phyloP scores from a whole-genome alignment of 2,113 vertebrate species.

The Tinamus guttatus region DNA sequence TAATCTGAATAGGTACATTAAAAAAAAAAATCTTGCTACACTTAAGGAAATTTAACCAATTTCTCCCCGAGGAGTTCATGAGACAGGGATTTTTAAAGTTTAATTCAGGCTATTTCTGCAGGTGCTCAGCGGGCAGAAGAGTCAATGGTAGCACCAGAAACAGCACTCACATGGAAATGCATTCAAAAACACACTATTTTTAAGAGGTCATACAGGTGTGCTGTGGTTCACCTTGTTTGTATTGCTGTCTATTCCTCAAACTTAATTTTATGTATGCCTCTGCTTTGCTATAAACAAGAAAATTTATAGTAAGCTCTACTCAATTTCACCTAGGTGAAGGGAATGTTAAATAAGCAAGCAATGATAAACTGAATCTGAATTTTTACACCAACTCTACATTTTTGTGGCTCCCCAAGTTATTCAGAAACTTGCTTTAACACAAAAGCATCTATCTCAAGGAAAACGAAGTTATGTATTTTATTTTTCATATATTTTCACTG shows the following conservation, averaged over 20 bases:
- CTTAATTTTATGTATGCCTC: not conserved
- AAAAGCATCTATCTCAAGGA: not conserved
- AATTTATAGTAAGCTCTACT: not conserved
- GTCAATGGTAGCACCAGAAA: not conserved
- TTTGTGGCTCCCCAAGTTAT: not conserved
- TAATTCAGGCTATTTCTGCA: not conserved
- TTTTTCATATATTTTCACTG: not conserved
- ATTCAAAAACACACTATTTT: not conserved
- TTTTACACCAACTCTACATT: not conserved
- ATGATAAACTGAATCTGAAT: not conserved
- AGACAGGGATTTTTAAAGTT: not conserved
- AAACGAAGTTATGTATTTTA: not conserved
- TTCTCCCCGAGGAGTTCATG: not conserved
- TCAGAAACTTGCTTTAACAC: not conserved
- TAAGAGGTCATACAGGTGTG: not conserved
- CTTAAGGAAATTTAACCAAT: not conserved
- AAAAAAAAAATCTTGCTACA: not conserved
- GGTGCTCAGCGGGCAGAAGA: not conserved
- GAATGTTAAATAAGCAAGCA: not conserved
- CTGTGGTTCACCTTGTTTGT: not conserved
- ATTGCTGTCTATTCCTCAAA: not conserved
- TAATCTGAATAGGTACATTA: fast-evolving
- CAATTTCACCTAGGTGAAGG: not conserved
- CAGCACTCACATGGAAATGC: not conserved
- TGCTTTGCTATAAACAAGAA: not conserved